phyloP scores from a whole-genome alignment of 2,888 invertebrate genomes.

The Microctonus hyperodae region DNA sequence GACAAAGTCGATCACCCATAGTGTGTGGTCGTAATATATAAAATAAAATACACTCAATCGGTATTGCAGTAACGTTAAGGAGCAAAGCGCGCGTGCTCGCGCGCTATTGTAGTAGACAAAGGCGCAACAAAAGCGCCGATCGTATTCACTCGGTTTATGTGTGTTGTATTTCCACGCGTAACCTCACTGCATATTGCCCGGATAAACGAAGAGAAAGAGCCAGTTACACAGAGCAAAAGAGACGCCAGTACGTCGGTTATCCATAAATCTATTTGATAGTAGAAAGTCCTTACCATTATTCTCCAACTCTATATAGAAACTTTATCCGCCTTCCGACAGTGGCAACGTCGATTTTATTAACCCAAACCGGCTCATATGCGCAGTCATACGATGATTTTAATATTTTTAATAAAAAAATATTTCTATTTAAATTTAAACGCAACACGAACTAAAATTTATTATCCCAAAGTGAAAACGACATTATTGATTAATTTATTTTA shows the following conservation, averaged over 20 bases:
- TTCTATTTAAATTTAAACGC: no score
- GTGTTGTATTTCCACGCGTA: slow-evolving; percentile 2
- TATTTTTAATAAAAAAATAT: background rate
- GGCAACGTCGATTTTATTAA: background rate
- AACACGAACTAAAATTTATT: no score
- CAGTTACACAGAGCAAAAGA: background rate
- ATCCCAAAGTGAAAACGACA: background rate
- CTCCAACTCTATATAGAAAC: slow-evolving; percentile 46
- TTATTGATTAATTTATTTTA: no score
- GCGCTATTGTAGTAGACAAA: background rate
- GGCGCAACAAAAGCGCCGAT: slow-evolving; percentile 2
- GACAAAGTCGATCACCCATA: slow-evolving; percentile 30
- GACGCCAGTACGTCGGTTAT: slow-evolving; percentile 46
- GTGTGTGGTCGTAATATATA: slow-evolving; percentile 24
- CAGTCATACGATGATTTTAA: background rate
- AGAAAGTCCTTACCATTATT: slow-evolving; percentile 61
- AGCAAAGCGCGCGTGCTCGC: background rate
- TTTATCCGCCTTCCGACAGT: slow-evolving; percentile 42
- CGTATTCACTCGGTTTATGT: background rate
- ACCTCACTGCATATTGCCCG: background rate
- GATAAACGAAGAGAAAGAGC: background rate
- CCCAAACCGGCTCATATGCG: background rate
- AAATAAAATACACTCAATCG: slow-evolving; percentile 31
- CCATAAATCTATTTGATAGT: slow-evolving; percentile 62
- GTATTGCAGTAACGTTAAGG: background rate